Base-by-base conservation (phyloP, 2,113 vertebrate genomes). In the Rhadina sibilatrix region DNA sequence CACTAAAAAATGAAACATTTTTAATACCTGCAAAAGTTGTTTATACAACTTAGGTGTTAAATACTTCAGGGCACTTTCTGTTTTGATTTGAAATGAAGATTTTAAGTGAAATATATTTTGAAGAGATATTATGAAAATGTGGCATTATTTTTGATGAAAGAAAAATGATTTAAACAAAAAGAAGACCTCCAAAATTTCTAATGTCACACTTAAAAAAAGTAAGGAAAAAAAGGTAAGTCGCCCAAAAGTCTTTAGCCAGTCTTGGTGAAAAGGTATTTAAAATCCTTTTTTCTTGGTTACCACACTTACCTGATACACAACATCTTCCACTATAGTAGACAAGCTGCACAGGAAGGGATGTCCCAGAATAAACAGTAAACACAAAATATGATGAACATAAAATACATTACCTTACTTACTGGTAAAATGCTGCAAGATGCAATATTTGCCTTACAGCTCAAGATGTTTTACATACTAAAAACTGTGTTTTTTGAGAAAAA, bases 171-270 rank as follows among this genome's bases (percentile, higher is more conserved):
- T 27, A 6, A 42, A 35, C 7, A 27, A 31, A 47, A 72, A 28
- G 12, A 40, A 49, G 8, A 9, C 3, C 3, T 68, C 33, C 11
- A 59, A 42, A 52, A 44, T 59, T 64, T 40, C 44, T 56, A 60
- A 68, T 40, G 3, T 35, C 21, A 61, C 5, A 27, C 4, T 30
- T 20, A 7, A 10, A 25, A 57, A 44, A 76, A 13, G 1, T 13
- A 16, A 12, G 1, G 5, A 23, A 22, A 2, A 21, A 33, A 8
- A 15, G 1, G 16, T 5, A 74, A 16, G 1, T 16, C 0, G 0
- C 3, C 4, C 8, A 16, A 17, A 82, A 61, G 0, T 35, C 7
- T 54, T 75, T 56, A 76, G 1, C 3, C 9, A 65, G 5, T 53
- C 40, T 63, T 4, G 1, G 3, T 66, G 40, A 63, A 87, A 78